These are phyloP conservation scores for Burhinus oedicnemus DNA, from an alignment of 2,113 vertebrate species.

Conservation along the genomic window DNA sequence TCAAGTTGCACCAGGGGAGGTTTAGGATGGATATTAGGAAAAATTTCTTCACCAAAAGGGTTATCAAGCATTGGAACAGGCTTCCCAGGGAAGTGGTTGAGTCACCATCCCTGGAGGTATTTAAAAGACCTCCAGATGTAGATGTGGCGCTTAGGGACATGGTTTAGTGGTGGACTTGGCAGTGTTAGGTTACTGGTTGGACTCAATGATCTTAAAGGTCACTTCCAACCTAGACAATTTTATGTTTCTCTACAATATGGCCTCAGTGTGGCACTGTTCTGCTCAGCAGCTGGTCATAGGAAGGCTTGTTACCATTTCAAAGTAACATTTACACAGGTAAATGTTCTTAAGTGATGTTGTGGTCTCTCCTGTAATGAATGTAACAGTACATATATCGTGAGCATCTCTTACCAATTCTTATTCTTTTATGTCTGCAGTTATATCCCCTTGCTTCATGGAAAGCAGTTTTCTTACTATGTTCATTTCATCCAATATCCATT, in stretches of 20 bases:
- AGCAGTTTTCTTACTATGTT: neutral
- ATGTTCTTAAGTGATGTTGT: neutral
- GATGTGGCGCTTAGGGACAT: too few relatives aligned
- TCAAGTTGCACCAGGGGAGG: too few relatives aligned
- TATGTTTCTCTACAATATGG: neutral
- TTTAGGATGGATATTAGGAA: too few relatives aligned
- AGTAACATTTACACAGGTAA: neutral
- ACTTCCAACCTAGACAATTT: too few relatives aligned
- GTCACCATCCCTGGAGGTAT: too few relatives aligned
- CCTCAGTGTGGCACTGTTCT: neutral
- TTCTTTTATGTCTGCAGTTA: neutral
- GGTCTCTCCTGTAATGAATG: neutral
- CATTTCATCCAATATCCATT: neutral
- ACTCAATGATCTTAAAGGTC: too few relatives aligned
- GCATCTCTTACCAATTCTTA: neutral
- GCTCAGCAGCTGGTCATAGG: neutral
- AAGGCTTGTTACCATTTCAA: neutral
- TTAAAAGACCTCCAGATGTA: too few relatives aligned
- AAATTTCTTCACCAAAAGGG: too few relatives aligned
- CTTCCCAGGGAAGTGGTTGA: too few relatives aligned
- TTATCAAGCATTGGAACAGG: too few relatives aligned
- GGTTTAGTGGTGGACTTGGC: too few relatives aligned
- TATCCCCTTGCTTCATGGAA: neutral
- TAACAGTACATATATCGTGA: neutral
- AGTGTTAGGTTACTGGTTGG: too few relatives aligned